These are phyloP conservation scores for Enteromius unitaeniatus DNA, from an alignment of 2,797 vertebrate genomes.

Conservation along the genomic window DNA sequence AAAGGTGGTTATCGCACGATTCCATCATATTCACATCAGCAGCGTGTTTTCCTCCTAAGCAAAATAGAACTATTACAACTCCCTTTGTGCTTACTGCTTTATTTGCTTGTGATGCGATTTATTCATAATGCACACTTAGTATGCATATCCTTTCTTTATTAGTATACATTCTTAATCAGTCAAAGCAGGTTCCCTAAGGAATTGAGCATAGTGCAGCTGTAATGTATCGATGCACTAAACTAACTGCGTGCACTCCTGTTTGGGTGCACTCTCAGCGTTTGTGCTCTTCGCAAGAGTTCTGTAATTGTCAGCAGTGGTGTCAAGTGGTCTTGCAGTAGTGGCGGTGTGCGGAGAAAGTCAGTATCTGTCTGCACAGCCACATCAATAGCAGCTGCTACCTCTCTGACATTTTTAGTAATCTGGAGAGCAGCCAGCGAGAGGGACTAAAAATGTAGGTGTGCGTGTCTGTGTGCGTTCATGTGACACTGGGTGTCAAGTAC, in stretches of 20 bases:
- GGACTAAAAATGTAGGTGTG: constrained; percentile 46
- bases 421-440: constrained; percentile 44
- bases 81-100: constrained; percentile 15
- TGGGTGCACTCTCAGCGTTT: neutral
- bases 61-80: neutral
- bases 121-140: neutral
- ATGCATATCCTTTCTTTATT: neutral
- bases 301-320: constrained; percentile 16
- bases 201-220: too few relatives aligned
- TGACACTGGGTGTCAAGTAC: constrained; percentile 24
- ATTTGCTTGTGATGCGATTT: neutral
- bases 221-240: neutral
- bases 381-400: constrained; percentile 52
- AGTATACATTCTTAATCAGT: constrained; percentile 1
- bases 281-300: neutral
- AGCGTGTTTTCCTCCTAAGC: constrained; percentile 9
- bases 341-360: constrained; percentile 2
- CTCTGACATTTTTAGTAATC: constrained; percentile 57
- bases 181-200: neutral
- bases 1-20: neutral
- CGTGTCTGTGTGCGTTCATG: constrained; percentile 34
- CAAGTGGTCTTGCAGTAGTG: constrained; percentile 26
- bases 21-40: constrained; percentile 14
- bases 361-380: constrained; percentile 24
- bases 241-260: neutral